Evolutionary conservation across 2,888 invertebrate genomes (phyloP).

Genomic region (Dysmachus trigonus): DNA sequence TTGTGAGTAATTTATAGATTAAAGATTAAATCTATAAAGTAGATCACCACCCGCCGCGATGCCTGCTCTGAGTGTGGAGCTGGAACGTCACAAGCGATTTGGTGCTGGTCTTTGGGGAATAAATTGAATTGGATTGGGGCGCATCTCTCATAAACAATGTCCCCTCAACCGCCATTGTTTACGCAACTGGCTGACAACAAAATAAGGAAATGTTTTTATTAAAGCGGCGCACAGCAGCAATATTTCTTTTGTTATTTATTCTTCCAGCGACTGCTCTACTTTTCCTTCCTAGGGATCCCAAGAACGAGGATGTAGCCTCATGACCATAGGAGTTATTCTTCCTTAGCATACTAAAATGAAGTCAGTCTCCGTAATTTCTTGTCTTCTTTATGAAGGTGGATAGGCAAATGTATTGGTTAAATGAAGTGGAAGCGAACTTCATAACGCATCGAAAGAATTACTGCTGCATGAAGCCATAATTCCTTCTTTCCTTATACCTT

Average conservation of each 20-base stretch:
- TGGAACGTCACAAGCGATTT: neutral
- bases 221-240: neutral
- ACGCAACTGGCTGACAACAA: neutral
- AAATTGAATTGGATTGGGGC: neutral
- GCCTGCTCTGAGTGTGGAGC: neutral
- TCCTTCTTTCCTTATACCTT: neutral
- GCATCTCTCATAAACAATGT: neutral
- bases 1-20: neutral
- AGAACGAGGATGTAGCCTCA: neutral
- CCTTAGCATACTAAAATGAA: neutral
- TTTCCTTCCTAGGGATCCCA: neutral
- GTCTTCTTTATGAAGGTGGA: neutral
- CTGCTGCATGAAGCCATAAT: neutral
- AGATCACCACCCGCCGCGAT: neutral
- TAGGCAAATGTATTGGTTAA: neutral
- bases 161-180: neutral
- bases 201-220: slow-evolving; percentile 15
- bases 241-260: slow-evolving; percentile 6
- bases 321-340: neutral
- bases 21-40: neutral
- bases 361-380: neutral
- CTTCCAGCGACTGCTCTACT: neutral
- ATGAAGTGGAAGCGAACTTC: neutral
- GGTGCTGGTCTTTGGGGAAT: neutral
- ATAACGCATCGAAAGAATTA: neutral